Conservation (phyloP, 2,113 vertebrate species). For the Dromas ardeola region DNA sequence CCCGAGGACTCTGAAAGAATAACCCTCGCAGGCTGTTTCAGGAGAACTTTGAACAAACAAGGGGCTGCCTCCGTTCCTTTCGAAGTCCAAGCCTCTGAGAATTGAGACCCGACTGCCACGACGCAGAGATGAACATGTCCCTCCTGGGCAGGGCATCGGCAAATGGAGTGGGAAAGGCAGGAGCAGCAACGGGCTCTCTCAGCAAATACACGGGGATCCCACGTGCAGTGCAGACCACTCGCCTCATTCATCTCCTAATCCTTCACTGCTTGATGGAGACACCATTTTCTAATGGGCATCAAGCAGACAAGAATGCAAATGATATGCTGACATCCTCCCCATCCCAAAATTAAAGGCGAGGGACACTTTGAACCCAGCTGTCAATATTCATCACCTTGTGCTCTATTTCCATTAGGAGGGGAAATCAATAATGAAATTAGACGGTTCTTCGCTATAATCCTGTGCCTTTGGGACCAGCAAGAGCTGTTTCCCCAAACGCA, state of each 20-base stretch:
- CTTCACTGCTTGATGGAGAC: neutral
- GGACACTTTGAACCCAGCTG: neutral
- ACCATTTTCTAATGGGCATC: neutral
- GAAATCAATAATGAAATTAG: neutral
- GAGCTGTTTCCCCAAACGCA: neutral
- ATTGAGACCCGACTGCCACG: accelerated
- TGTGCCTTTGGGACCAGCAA: neutral
- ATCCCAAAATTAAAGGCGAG: neutral
- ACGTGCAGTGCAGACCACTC: neutral
- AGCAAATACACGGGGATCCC: neutral
- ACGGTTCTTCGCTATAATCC: neutral
- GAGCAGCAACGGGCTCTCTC: neutral
- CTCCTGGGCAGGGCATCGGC: accelerated
- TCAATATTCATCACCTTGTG: neutral
- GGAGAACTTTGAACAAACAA: neutral
- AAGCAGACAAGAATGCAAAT: neutral
- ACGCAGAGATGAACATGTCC: accelerated
- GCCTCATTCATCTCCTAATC: neutral
- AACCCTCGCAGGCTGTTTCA: neutral
- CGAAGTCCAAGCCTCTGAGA: neutral
- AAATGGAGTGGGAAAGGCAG: neutral
- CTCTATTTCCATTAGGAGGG: neutral
- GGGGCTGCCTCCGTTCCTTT: neutral
- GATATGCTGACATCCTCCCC: neutral
- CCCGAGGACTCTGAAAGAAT: neutral